A percentile compares a stretch with the other conserved stretches of the same genome.
phyloP scores from a whole-genome alignment of 2,888 invertebrate species.

The Rhimphoctona megacephalus region DNA sequence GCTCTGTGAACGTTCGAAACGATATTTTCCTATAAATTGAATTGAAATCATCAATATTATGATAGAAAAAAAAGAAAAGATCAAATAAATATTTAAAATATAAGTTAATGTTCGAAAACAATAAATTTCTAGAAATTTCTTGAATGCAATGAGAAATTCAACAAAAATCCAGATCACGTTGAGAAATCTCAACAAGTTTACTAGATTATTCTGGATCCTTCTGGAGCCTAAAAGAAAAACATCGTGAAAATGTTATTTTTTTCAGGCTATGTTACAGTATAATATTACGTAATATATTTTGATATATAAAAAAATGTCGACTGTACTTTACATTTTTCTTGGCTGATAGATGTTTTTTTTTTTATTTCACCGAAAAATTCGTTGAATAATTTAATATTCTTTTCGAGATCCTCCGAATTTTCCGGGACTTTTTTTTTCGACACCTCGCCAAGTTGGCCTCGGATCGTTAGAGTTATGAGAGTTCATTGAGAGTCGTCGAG shows the following conservation, averaged over 20 bases:
- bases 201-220: too few species aligned
- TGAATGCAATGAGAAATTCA: too few species aligned
- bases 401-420: conserved; percentile 10
- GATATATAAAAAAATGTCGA: neutral
- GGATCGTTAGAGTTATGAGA: conserved; percentile 3
- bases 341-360: neutral
- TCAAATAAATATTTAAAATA: too few species aligned
- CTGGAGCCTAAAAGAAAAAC: too few species aligned
- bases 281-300: neutral
- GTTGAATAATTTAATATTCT: neutral
- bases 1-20: neutral
- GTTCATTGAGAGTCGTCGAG: conserved; percentile 24
- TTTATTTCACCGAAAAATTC: neutral
- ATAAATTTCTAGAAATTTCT: too few species aligned
- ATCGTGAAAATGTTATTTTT: too few species aligned
- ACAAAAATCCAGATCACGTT: too few species aligned
- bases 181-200: too few species aligned
- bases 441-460: conserved; percentile 9
- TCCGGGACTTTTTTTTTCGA: neutral
- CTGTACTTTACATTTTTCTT: neutral
- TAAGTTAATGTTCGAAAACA: too few species aligned
- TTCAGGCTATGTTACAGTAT: too few species aligned
- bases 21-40: neutral
- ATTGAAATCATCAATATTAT: neutral
- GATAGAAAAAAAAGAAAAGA: neutral